These are phyloP conservation scores for Pygoscelis adeliae DNA, from an alignment of 2,113 vertebrate species.

Conservation along the genomic window DNA sequence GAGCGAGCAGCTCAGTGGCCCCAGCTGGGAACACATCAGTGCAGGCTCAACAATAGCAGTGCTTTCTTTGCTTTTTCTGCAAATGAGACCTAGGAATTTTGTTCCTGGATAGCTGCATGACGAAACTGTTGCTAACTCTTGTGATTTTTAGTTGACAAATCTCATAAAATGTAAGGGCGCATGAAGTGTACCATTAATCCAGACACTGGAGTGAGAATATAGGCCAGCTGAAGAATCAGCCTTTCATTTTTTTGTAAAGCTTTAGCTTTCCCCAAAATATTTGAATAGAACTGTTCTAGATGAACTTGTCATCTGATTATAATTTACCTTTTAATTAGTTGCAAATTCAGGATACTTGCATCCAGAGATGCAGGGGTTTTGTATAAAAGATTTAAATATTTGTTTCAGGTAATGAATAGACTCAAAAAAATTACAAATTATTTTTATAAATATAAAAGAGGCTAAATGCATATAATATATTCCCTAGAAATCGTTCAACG, in stretches of 20 bases:
- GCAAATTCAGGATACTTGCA: background rate
- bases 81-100: background rate
- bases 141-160: background rate
- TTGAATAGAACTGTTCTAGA: background rate
- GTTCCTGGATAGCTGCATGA: background rate
- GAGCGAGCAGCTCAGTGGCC: fast-evolving
- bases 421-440: background rate
- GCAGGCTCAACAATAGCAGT: background rate
- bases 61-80: background rate
- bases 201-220: background rate
- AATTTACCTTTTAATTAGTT: background rate
- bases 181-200: background rate
- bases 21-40: background rate
- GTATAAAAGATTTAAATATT: background rate
- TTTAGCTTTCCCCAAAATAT: background rate
- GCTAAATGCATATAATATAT: background rate
- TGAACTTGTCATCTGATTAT: background rate
- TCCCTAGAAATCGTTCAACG: background rate
- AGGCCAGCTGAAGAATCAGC: background rate
- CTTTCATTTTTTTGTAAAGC: background rate
- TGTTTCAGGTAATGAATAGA: background rate
- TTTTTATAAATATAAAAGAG: background rate
- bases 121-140: background rate
- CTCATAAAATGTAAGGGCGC: background rate
- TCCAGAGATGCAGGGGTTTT: background rate